phyloP scores from a whole-genome alignment of 1,140 invertebrate genomes.

The Contarinia nasturtii region DNA sequence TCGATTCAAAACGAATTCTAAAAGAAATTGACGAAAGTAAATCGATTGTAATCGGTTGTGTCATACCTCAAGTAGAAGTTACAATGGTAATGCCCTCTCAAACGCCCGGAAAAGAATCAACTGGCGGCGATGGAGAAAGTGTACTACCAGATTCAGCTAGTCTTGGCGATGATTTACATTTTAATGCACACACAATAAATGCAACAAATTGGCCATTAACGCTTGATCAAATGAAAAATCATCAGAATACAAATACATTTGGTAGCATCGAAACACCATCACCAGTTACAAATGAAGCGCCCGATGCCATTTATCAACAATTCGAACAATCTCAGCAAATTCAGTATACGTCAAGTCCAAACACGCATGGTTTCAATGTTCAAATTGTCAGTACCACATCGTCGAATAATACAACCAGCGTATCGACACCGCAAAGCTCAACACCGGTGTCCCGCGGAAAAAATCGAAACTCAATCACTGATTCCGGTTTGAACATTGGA shows the following conservation, averaged over 20 bases:
- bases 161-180: conserved; percentile 44
- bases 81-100: conserved; percentile 70
- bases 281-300: conserved; percentile 19
- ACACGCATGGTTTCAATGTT: conserved; percentile 23
- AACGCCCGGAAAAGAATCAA: conserved; percentile 61
- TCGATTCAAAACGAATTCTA: conserved; percentile 56
- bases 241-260: conserved; percentile 12
- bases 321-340: conserved; percentile 8
- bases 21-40: conserved; percentile 26
- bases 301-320: conserved; percentile 8
- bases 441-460: conserved; percentile 19
- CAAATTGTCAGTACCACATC: conserved; percentile 21
- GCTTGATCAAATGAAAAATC: conserved; percentile 17
- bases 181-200: background rate
- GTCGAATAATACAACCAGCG: conserved; percentile 10
- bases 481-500: conserved; percentile 13
- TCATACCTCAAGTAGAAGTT: conserved; percentile 68
- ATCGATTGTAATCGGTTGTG: conserved; percentile 48
- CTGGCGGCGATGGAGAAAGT: conserved; percentile 56
- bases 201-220: conserved; percentile 14
- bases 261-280: conserved; percentile 22
- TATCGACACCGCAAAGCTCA: conserved; percentile 23
- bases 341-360: conserved; percentile 19
- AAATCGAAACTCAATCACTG: conserved; percentile 9
- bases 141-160: conserved; percentile 64